These are phyloP conservation scores for Eurois occulta DNA, from an alignment of 2,888 invertebrate genomes.

Conservation along the genomic window DNA sequence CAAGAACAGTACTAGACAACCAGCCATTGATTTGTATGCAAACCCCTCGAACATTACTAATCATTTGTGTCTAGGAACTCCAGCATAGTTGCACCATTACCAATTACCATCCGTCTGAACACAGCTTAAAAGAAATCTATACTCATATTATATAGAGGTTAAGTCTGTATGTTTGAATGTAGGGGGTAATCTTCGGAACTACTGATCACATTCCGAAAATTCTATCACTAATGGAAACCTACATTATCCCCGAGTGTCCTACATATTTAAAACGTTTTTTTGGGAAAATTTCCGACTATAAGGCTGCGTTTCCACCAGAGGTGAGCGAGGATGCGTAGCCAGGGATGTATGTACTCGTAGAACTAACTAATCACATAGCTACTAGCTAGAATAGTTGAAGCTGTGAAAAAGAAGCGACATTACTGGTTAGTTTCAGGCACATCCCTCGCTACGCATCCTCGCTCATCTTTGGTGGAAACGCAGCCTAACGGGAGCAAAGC, in stretches of 20 bases:
- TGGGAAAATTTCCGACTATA: too few relatives aligned
- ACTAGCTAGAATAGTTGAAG: too few relatives aligned
- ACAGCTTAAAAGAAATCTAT: conserved; percentile 23
- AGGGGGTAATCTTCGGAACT: neutral
- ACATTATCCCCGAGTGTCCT: neutral
- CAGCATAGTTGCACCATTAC: conserved; percentile 15
- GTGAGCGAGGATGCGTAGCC: too few relatives aligned
- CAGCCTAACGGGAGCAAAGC: too few relatives aligned
- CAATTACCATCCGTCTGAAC: conserved; percentile 5
- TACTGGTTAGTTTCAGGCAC: too few relatives aligned
- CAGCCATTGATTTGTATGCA: conserved; percentile 28
- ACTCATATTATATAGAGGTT: neutral
- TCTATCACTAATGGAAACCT: neutral
- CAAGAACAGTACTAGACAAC: conserved; percentile 1
- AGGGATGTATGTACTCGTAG: too few relatives aligned
- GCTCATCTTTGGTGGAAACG: too few relatives aligned
- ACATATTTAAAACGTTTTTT: too few relatives aligned
- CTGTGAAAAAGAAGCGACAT: too few relatives aligned
- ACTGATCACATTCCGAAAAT: neutral
- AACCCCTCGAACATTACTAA: conserved; percentile 5
- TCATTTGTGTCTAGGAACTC: conserved; percentile 13
- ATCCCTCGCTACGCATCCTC: too few relatives aligned
- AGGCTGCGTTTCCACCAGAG: too few relatives aligned
- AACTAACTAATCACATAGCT: too few relatives aligned
- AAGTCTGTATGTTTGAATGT: neutral